These are phyloP conservation scores for Cebidichthys violaceus DNA, from an alignment of 2,113 vertebrate genomes.

Conservation along the genomic window DNA sequence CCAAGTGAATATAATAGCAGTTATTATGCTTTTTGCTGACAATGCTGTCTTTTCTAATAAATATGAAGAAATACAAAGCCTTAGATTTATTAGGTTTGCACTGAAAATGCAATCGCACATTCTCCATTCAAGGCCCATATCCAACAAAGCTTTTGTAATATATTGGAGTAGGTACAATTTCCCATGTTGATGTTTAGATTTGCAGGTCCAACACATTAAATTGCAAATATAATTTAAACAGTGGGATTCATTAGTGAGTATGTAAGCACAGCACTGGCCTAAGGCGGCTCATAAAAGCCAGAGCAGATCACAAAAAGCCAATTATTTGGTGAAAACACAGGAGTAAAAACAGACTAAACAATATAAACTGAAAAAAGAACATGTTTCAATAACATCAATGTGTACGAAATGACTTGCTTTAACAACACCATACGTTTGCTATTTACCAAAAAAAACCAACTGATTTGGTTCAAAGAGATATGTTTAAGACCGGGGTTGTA, in stretches of 20 bases:
- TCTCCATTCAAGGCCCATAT: neutral
- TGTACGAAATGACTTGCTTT: neutral
- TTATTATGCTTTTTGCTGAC: constrained; percentile 3
- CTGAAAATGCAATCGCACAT: neutral
- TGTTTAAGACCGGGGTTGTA: neutral
- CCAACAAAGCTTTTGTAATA: constrained; percentile 7
- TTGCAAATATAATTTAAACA: constrained; percentile 21
- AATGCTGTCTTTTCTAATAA: neutral
- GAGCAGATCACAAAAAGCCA: constrained; percentile 4
- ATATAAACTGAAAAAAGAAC: constrained; percentile 7
- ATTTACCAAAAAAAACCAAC: neutral
- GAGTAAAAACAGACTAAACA: constrained; percentile 11
- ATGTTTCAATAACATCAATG: neutral
- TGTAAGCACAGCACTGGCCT: constrained; percentile 26
- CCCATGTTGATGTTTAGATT: constrained; percentile 19
- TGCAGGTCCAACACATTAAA: constrained; percentile 22
- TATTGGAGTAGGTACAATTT: constrained; percentile 5
- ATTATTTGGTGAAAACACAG: constrained; percentile 33
- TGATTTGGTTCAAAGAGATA: neutral
- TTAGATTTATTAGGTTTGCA: constrained; percentile 8
- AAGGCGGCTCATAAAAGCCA: constrained; percentile 41
- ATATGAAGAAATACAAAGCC: constrained; percentile 9
- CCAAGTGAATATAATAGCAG: constrained; percentile 8
- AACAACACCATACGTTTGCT: neutral
- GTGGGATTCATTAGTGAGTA: constrained; percentile 33